Base-by-base conservation (phyloP, 2,888 invertebrate species). In the Sinotaia quadrata region DNA sequence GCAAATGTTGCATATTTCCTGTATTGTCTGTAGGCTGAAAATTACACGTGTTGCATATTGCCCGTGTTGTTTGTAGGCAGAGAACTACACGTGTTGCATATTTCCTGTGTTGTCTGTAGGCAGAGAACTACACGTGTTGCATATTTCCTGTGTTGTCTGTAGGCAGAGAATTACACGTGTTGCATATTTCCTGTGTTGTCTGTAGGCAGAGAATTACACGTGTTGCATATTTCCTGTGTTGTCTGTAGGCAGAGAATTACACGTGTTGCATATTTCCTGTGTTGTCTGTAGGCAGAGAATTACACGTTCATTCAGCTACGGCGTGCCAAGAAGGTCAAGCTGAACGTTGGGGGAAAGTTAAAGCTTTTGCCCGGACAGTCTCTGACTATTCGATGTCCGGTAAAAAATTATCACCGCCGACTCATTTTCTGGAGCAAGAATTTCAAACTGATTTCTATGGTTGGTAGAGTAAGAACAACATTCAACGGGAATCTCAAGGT, bases 341-440 rank as follows among this genome's bases (percentile, higher is more conserved):
- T 82, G 21, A 67, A 58, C 54, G 79, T 84, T 5, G 85, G 84
- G 4, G 81, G 79, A 12, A 72, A 68, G 31, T 82, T 82, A 10
- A 69, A 78, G 8, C 62, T 85, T 21, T 68, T 85, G 8, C 81
- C 82, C 2, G 79, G 81, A 51, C 83, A 83, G 47, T 76, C 79
- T 4, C 76, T 85, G 33, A 79, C 81, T 63, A 75, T 85, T 15
- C 74, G 74, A 49, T 85, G 86, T 70, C 82, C 81, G 3, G 86
- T 85, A 18, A 79, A 79, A 57, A 78, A 81, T 68, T 84, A 78
- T 71, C 76, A 79, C 66, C 79, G 76, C 21, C 76, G 76, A 36
- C 69, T 82, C 29, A 76, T 85, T 58, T 78, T 81, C 73, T 86
- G 86, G 86, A 80, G 77, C 31, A 80, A 77, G 60, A 74, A 81